Conservation (phyloP, 2,113 vertebrate genomes). For the Halcyon senegalensis region DNA sequence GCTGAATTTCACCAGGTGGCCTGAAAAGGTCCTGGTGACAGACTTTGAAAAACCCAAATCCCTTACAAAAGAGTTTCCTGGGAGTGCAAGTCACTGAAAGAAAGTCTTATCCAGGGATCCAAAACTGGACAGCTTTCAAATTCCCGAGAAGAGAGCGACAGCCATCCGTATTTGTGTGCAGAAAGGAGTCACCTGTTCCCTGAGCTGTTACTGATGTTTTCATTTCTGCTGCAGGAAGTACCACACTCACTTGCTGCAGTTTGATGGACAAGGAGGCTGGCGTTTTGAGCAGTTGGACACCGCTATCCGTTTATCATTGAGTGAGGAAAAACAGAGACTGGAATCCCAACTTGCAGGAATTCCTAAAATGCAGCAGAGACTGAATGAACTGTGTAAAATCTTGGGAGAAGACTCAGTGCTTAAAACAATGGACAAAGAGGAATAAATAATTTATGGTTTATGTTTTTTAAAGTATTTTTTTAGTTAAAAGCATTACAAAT, state of each 20-base stretch:
- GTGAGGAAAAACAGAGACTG: slow-evolving; percentile 96
- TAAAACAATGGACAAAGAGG: slow-evolving; percentile 80
- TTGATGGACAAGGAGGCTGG: slow-evolving; percentile 97
- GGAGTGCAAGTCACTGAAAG: neutral
- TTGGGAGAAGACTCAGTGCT: slow-evolving; percentile 96
- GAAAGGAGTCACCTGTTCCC: neutral
- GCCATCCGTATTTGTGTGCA: neutral
- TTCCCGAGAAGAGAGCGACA: neutral
- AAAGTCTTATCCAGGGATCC: neutral
- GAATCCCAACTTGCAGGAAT: slow-evolving; percentile 95
- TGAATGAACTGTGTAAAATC: slow-evolving; percentile 96
- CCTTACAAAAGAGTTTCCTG: neutral
- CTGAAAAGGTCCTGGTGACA: neutral
- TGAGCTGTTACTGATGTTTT: slow-evolving; percentile 28
- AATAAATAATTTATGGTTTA: slow-evolving; percentile 70
- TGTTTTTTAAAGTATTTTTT: slow-evolving; percentile 62
- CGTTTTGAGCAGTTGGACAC: slow-evolving; percentile 95
- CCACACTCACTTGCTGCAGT: slow-evolving; percentile 97
- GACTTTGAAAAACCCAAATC: neutral
- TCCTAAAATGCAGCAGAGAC: slow-evolving; percentile 96
- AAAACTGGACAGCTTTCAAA: neutral
- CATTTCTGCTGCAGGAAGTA: slow-evolving; percentile 88
- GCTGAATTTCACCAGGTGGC: neutral
- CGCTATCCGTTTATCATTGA: slow-evolving; percentile 91
- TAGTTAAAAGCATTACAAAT: slow-evolving; percentile 53